Evolutionary conservation across 2,888 invertebrate genomes (phyloP).

Genomic region (Oscheius sp.): DNA sequence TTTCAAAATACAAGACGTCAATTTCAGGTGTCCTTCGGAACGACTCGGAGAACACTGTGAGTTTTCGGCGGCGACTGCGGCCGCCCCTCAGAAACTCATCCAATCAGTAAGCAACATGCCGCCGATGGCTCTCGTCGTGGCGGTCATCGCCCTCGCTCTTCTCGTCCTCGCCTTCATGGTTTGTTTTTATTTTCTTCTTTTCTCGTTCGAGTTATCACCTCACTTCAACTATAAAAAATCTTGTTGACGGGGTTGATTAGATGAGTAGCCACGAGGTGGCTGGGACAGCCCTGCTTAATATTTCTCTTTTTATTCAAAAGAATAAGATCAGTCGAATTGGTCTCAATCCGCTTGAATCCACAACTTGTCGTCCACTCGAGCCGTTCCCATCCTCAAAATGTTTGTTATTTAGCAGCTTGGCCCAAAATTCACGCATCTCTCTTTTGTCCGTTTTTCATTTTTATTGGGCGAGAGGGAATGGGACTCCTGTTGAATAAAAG

Average conservation of each 20-base stretch:
- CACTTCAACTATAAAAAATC: neutral
- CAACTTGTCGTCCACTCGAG: constrained; percentile 12
- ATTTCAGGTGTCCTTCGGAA: constrained; percentile 46
- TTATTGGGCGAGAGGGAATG: neutral
- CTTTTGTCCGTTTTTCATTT: neutral
- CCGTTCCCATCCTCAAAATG: constrained; percentile 23
- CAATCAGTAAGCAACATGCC: constrained; percentile 26
- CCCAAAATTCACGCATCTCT: neutral
- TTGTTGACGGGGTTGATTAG: neutral
- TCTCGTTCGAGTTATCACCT: neutral
- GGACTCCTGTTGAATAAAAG: neutral
- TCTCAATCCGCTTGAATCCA: constrained; percentile 12
- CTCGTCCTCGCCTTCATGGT: constrained; percentile 28
- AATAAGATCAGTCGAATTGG: neutral
- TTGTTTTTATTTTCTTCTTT: constrained; percentile 12
- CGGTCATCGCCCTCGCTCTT: constrained; percentile 35
- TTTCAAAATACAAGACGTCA: neutral
- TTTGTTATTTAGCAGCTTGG: constrained; percentile 11
- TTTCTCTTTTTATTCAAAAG: neutral
- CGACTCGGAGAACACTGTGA: constrained; percentile 47
- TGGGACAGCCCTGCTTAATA: neutral
- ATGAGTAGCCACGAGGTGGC: neutral
- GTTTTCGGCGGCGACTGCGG: constrained; percentile 31
- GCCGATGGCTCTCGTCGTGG: constrained; percentile 36
- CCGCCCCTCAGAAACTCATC: constrained; percentile 35